phyloP scores from a whole-genome alignment of 2,888 invertebrate species.

The Melieria omissa region DNA sequence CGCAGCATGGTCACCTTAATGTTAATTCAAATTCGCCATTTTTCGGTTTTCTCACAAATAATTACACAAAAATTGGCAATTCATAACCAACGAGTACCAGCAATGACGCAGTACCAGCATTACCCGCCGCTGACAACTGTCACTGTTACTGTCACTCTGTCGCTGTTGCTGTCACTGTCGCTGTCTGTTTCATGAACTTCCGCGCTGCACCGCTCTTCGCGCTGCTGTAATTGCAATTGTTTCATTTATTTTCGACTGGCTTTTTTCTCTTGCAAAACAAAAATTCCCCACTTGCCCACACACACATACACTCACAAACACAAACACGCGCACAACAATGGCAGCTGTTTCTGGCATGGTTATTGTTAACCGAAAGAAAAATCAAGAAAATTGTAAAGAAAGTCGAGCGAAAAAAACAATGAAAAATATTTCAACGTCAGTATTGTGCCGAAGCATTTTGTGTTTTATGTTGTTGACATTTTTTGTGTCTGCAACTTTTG shows the following conservation, averaged over 20 bases:
- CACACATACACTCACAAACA: too few relatives aligned
- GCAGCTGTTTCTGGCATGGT: too few relatives aligned
- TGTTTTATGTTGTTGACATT: slow-evolving; percentile 14
- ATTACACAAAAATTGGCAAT: too few relatives aligned
- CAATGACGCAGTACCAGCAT: too few relatives aligned
- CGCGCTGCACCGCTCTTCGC: slow-evolving; percentile 16
- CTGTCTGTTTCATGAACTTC: slow-evolving; percentile 19
- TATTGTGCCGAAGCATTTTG: slow-evolving; percentile 9
- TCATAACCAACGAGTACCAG: too few relatives aligned
- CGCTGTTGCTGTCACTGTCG: slow-evolving; percentile 31
- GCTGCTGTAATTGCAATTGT: slow-evolving; percentile 27
- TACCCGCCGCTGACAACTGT: slow-evolving; percentile 24
- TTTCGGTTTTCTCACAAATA: too few relatives aligned
- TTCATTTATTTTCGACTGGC: slow-evolving; percentile 6
- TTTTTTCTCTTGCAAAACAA: neutral
- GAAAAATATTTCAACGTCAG: slow-evolving; percentile 5
- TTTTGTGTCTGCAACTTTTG: neutral
- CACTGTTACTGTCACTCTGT: slow-evolving; percentile 33
- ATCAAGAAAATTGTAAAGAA: slow-evolving; percentile 19
- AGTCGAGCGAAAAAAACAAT: slow-evolving; percentile 13
- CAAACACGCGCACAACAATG: too few relatives aligned
- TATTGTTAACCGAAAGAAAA: slow-evolving; percentile 2
- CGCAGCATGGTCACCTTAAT: too few relatives aligned
- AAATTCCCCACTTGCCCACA: neutral
- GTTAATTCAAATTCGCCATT: too few relatives aligned